phyloP scores from a whole-genome alignment of 2,888 invertebrate species.

The Tribolium freemani region DNA sequence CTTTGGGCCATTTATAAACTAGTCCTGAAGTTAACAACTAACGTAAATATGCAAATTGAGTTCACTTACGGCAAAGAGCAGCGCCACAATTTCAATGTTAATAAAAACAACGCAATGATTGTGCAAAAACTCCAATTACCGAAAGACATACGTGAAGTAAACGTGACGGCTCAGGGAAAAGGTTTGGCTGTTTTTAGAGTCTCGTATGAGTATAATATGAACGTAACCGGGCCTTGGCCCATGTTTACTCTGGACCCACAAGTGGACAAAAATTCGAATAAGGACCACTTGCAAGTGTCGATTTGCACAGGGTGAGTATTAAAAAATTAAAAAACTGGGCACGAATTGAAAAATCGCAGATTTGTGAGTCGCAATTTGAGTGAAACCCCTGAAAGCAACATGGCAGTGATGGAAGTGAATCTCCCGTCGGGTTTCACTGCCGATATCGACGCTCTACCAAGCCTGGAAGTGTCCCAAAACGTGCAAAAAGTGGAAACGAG shows the following conservation, averaged over 20 bases:
- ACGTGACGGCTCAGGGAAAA: conserved; percentile 82
- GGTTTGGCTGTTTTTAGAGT: conserved; percentile 86
- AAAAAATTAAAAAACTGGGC: not conserved
- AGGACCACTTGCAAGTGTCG: conserved; percentile 83
- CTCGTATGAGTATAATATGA: conserved; percentile 85
- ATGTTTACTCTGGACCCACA: conserved; percentile 89
- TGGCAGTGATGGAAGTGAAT: conserved; percentile 91
- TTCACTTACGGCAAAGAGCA: conserved; percentile 66
- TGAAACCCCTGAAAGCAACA: conserved; percentile 82
- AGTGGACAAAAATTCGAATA: conserved; percentile 85
- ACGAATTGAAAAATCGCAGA: conserved; percentile 64
- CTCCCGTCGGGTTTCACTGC: conserved; percentile 93
- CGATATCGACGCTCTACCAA: conserved; percentile 81
- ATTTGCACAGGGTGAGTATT: conserved; percentile 81
- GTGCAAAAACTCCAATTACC: conserved; percentile 79
- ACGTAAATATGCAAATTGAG: conserved; percentile 66
- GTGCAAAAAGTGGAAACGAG: conserved; percentile 79
- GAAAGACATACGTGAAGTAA: conserved; percentile 74
- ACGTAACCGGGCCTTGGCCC: conserved; percentile 90
- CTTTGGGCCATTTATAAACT: conserved; percentile 79
- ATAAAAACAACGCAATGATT: conserved; percentile 83
- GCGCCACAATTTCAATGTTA: conserved; percentile 76
- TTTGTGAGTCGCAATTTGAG: conserved; percentile 74
- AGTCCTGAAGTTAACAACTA: conserved; percentile 72
- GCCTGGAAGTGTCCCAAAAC: conserved; percentile 71